Evolutionary conservation across 1,140 invertebrate species (phyloP), one percentile per base, ranked within the genome.

Genomic region (Drosophila hydei): DNA sequence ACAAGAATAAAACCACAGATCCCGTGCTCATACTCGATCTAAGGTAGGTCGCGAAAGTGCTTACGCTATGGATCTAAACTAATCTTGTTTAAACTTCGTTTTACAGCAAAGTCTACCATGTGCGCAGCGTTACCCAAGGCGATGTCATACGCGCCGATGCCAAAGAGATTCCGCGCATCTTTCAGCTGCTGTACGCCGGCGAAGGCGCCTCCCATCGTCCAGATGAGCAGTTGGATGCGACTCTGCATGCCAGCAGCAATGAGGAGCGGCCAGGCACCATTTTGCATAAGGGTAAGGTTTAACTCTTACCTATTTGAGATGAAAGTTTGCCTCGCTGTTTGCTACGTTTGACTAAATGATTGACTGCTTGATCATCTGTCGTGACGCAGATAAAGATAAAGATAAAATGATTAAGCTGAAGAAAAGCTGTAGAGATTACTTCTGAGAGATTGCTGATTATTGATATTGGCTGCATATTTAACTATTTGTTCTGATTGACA

Each of bases 131-230:
- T 52, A 99, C 98, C 58, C 98, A 99, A 93, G 98, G 98, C 84
- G 98, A 99, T 94, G 98, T 99, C 70, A 98, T 99, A 91, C 95
- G 98, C 92, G 98, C 97, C 58, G 98, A 99, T 94, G 97, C 97
- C 92, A 98, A 98, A 95, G 98, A 99, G 94, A 98, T 99, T 93
- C 98, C 98, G 85, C 96, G 98, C 92, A 99, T 99, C 93, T 99
- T 99, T 93, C 98, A 99, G 94, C 93, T 98, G 84, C 92, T 98
- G 67, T 98, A 98, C 92, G 97, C 97, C 73, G 97, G 97, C 52
- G 97, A 98, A 93, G 97, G 97, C 27, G 97, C 98, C 93, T 96
- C 96, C 62, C 94, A 97, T 56, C 95, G 97, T 72, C 96, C 96
- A 9, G 96, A 96, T 19, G 96, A 97, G 65, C 90, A 91, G 68